Evolutionary conservation across 2,113 vertebrate genomes (phyloP).

Genomic region (Onychostruthus taczanowskii): DNA sequence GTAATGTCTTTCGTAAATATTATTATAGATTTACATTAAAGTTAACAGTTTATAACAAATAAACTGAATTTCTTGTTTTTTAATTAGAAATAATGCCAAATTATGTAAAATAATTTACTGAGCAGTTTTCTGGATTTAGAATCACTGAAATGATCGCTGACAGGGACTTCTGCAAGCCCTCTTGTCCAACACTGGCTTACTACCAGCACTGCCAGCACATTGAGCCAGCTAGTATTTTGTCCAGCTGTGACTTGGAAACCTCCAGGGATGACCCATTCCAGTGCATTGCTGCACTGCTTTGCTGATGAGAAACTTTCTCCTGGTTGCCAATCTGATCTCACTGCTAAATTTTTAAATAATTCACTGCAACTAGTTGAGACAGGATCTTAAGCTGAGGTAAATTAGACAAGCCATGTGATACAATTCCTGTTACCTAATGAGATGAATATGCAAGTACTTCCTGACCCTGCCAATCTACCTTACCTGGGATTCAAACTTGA

Average conservation of each 20-base stretch:
- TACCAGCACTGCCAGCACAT: not conserved
- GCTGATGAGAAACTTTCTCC: not conserved
- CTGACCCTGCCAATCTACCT: not conserved
- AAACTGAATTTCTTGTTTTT: not conserved
- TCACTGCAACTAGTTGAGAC: slow-evolving; percentile 35
- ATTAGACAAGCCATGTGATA: not conserved
- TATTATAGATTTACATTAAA: not conserved
- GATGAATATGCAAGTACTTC: slow-evolving; percentile 24
- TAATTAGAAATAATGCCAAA: not conserved
- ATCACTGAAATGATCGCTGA: not conserved
- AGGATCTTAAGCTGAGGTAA: not conserved
- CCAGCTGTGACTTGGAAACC: not conserved
- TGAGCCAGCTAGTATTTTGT: not conserved
- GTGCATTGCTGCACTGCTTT: not conserved
- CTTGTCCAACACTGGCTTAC: not conserved
- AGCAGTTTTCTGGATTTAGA: not conserved
- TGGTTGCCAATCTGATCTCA: not conserved
- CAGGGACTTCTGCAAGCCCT: not conserved
- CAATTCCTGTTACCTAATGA: slow-evolving; percentile 25
- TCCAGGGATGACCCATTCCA: not conserved
- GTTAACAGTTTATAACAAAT: not conserved
- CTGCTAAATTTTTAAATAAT: slow-evolving; percentile 10
- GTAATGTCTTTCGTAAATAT: not conserved
- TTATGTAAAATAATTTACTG: not conserved
- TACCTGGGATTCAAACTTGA: not conserved